Evolutionary conservation across 2,797 vertebrate species (phyloP), one percentile per base, ranked within the genome.

Genomic region (Sciaenops ocellatus): DNA sequence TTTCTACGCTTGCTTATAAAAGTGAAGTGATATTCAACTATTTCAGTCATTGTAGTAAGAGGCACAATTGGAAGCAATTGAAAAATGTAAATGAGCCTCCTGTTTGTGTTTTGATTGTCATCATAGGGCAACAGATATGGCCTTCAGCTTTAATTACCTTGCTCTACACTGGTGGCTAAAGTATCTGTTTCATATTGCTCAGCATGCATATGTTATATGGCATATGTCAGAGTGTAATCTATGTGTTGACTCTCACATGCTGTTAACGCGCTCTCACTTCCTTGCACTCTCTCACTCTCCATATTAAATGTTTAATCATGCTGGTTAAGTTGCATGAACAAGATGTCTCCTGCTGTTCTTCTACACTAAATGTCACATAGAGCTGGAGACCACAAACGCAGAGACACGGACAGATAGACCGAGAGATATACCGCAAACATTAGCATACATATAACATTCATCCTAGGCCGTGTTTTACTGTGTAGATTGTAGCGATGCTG

Each of bases 271-370:
- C 28, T 46, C 44, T 57, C 46, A n/a, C 26, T 55, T 8, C 46
- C 41, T 46, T 22, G 26, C n/a, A 28, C 6, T 30, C 20, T 46
- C n/a, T 48, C 51, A 11, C 44, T 22, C 42, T 73, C 54, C 4
- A 24, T 52, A 13, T 73, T 78, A 69, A 76, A 76, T 73, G 57
- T 87, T 72, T 76, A 65, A 70, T 78, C 66, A 60, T 28, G 76
- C 57, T 52, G 20, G 55, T 59, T 61, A 76, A n/a, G 48, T 65
- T 73, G 24, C 55, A 51, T 17, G 48, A 69, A 59, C 46, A 61
- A 67, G 63, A 34, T 16, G 30, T 75, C 46, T 54, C 74, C 65
- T 20, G 34, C 54, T 80, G 80, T 34, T 80, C 16, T 26, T 3
- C 51, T 41, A 6, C 62, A 34, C 46, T 68, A 80, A 79, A 84